phyloP scores from a whole-genome alignment of 2,113 vertebrate genomes.

The Thalassoma bifasciatum region DNA sequence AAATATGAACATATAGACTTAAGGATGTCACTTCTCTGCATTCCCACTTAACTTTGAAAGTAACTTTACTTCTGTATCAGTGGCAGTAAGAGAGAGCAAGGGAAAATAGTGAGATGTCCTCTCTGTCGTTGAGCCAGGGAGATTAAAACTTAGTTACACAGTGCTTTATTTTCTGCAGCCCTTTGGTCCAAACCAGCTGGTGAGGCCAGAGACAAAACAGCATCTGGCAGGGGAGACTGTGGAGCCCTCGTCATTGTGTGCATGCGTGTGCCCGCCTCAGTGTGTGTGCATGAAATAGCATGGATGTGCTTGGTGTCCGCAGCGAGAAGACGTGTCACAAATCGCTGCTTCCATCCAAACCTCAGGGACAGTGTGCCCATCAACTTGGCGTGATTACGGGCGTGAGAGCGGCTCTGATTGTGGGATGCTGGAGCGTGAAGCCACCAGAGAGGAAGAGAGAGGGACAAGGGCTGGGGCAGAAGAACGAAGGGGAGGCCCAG shows the following conservation, averaged over 20 bases:
- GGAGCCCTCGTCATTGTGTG: constrained; percentile 5
- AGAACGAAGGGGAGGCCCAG: constrained; percentile 73
- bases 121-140: constrained; percentile 28
- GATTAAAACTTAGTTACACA: constrained; percentile 42
- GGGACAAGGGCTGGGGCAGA: constrained; percentile 47
- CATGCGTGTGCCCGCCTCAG: constrained; percentile 15
- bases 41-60: no score
- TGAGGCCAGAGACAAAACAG: constrained; percentile 57
- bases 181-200: constrained; percentile 60
- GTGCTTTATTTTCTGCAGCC: constrained; percentile 50
- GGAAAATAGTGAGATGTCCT: background rate
- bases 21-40: no score
- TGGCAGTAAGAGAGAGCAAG: background rate
- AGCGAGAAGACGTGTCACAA: constrained; percentile 55
- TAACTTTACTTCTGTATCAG: background rate
- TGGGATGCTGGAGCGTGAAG: constrained; percentile 66
- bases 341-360: constrained; percentile 55
- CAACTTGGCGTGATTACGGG: constrained; percentile 71
- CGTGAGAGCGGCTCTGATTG: constrained; percentile 73
- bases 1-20: no score
- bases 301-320: constrained; percentile 28
- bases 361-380: constrained; percentile 63
- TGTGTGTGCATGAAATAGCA: constrained; percentile 34
- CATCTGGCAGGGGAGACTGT: constrained; percentile 57
- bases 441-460: constrained; percentile 58